Base-by-base conservation (phyloP, 1,140 invertebrate species). In the Mya arenaria region DNA sequence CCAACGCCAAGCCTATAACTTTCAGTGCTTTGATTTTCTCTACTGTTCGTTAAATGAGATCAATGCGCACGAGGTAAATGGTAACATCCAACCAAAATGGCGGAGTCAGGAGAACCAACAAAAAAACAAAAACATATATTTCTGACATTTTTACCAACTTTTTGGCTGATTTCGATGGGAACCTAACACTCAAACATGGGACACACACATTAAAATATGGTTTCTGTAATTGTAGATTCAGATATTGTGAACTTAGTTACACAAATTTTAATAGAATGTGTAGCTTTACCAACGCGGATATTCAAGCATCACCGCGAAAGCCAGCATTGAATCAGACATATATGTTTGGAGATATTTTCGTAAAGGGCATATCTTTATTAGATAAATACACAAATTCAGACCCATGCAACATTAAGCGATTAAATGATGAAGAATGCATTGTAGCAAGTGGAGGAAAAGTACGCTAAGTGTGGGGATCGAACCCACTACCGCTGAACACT, bases 21-120 rank as follows among this genome's bases (percentile, higher is more conserved):
- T n/a, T n/a, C n/a, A n/a, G n/a, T n/a, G n/a, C n/a, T n/a, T n/a
- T n/a, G n/a, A n/a, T n/a, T n/a, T n/a, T n/a, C n/a, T n/a, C n/a
- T n/a, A n/a, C n/a, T n/a, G n/a, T n/a, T n/a, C n/a, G n/a, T n/a
- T n/a, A n/a, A n/a, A n/a, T n/a, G n/a, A n/a, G n/a, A n/a, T n/a
- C n/a, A n/a, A n/a, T n/a, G n/a, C n/a, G n/a, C n/a, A n/a, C n/a
- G n/a, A n/a, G n/a, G n/a, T n/a, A n/a, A n/a, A n/a, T n/a, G n/a
- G n/a, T n/a, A n/a, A n/a, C n/a, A n/a, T n/a, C n/a, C n/a, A n/a
- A 58, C 6, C 55, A 58, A 58, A 58, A 58, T 58, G 55, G 55
- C 55, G n/a, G 55, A 58, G 6, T 5, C 55, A n/a, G 6, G n/a
- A 58, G 6, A 8, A 58, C n/a, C n/a, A n/a, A n/a, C n/a, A 8